These are phyloP conservation scores for Thereva unica DNA, from an alignment of 2,888 invertebrate genomes.

Conservation along the genomic window DNA sequence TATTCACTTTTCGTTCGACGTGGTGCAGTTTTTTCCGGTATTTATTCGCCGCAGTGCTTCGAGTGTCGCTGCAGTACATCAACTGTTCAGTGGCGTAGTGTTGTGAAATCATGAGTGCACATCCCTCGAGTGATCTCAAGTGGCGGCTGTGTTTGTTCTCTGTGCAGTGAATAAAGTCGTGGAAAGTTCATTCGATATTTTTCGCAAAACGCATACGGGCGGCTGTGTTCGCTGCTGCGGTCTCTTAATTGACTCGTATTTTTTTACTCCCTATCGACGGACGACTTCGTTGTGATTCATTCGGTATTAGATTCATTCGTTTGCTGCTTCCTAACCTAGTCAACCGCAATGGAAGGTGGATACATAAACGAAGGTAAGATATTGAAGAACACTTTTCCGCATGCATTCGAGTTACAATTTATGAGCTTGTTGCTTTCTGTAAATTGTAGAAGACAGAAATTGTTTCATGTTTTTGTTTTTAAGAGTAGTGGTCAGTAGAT, in stretches of 20 bases:
- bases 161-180: conserved; percentile 18
- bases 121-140: conserved; percentile 24
- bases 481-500: too few relatives aligned
- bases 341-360: conserved; percentile 34
- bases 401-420: neutral
- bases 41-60: neutral
- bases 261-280: neutral
- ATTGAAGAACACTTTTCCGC: neutral
- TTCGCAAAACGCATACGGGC: neutral
- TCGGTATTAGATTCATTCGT: conserved; percentile 12
- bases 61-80: neutral
- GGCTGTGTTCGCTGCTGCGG: neutral
- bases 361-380: conserved; percentile 34
- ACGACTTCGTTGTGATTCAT: conserved; percentile 8
- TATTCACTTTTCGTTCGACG: too few relatives aligned
- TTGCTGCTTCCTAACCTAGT: conserved; percentile 4
- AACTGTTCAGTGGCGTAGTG: conserved; percentile 9
- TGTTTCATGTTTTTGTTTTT: too few relatives aligned
- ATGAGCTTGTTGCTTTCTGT: too few relatives aligned
- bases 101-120: conserved; percentile 33
- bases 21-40: neutral
- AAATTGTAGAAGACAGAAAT: too few relatives aligned
- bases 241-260: conserved; percentile 19
- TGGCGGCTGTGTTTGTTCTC: conserved; percentile 11
- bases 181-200: conserved; percentile 9